Base-by-base conservation (phyloP, 2,113 vertebrate genomes). In the Gambusia affinis region DNA sequence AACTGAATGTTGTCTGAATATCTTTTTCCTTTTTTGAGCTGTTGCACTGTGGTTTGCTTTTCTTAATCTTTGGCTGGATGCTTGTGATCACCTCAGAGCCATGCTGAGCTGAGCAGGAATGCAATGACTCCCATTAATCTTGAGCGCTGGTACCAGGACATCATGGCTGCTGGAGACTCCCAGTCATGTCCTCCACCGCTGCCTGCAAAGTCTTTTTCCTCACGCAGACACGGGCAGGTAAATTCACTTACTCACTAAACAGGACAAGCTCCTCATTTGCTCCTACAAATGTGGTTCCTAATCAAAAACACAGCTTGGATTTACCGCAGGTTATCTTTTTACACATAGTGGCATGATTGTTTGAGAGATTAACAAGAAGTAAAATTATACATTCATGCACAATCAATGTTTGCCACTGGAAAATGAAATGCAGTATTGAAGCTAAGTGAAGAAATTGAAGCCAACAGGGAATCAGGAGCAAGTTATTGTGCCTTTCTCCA, bases 191-290 rank as follows among this genome's bases (percentile, higher is more conserved):
- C 97, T 92, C 96, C 96, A 79, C 97, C 96, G 31, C 95, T 97
- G 83, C 97, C 96, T 75, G 95, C 96, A 94, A 97, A 98, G 94
- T 95, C 92, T 93, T 92, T 95, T 85, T 95, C 94, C 60, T 88
- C 95, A 88, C 95, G 95, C 87, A 95, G 95, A 87, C 94, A 94
- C 47, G 84, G 92, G 80, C 96, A 99, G 97, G 97, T 97, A 97
- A 97, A 89, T 27, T 61, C 76, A 35, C 15, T 69, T 28, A 17
- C 2, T 57, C 51, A n/a, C 51, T 6, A 8, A 54, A 10, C 19
- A 22, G 47, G 15, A 24, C 15, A 6, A n/a, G 8, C 51, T n/a
- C 51, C 51, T 11, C 8, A 57, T 24, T 57, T 57, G 24, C 51
- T n/a, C 51, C 15, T 54, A 54, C 19, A 24, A 54, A 54, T 24